These are phyloP conservation scores for Patagioenas fasciata DNA, from an alignment of 2,113 vertebrate genomes.

Conservation along the genomic window DNA sequence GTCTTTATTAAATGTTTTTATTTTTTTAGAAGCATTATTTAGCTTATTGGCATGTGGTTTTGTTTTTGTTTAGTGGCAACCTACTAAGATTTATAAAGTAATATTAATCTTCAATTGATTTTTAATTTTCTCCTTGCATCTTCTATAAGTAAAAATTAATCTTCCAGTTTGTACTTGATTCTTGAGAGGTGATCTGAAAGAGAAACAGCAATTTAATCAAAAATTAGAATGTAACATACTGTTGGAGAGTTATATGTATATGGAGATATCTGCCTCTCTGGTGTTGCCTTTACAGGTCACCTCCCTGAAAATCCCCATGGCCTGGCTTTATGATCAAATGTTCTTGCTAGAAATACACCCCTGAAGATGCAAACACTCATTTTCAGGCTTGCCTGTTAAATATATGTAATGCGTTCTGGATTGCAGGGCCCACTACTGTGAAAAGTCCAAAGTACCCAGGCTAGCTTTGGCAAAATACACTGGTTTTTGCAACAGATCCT, in stretches of 20 bases:
- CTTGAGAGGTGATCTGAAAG: not conserved
- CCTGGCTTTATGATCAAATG: not conserved
- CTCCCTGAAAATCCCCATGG: not conserved
- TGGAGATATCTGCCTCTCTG: not conserved
- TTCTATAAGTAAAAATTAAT: not conserved
- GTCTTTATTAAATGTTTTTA: not conserved
- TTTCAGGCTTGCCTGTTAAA: not conserved
- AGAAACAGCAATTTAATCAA: not conserved
- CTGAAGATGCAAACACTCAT: not conserved
- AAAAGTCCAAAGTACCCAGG: not conserved
- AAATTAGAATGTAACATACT: not conserved
- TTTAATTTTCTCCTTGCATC: not conserved
- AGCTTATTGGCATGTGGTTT: not conserved
- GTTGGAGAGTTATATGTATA: not conserved
- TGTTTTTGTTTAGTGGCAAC: not conserved
- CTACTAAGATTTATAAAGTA: not conserved
- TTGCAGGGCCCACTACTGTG: not conserved
- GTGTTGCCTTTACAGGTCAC: not conserved
- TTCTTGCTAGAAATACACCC: not conserved
- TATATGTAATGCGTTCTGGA: not conserved
- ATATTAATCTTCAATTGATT: not conserved
- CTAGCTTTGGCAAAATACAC: not conserved
- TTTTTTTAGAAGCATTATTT: not conserved
- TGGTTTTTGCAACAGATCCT: not conserved
- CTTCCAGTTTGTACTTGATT: not conserved